Base-by-base conservation (phyloP, 2,113 vertebrate species). In the Osmerus mordax region DNA sequence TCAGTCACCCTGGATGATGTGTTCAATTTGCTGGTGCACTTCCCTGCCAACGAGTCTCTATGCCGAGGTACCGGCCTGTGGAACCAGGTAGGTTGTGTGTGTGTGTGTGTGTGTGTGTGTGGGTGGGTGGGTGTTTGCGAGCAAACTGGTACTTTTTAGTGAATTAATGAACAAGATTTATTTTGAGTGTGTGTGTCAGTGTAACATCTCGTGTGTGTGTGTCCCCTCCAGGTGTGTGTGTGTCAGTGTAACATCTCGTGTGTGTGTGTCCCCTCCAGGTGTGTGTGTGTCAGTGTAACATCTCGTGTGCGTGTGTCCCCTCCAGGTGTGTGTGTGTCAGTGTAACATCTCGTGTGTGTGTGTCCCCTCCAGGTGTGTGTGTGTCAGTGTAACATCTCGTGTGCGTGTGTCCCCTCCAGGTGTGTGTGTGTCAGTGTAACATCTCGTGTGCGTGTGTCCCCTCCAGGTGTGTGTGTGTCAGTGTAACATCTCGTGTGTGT, bases 1-100 rank as follows among this genome's bases (percentile, higher is more conserved):
- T 84, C 88, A 19, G 92, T 98, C 36, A 93, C 92, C 1, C 78
- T 97, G 3, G 86, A 92, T 53, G 95, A 99, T 41, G 55, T 97
- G 70, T 92, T 96, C 60, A 84, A 81, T 70, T 94, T 98, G 77
- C 90, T 98, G 77, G 69, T 86, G 58, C 91, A 91, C 76, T 91
- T 99, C 75, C 93, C 90, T 78, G 86, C 90, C 55, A 95, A 98
- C 0, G 96, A 98, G 73, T 97, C 95, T 2, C 86, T 98, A 7
- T 88, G 92, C 58, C 91, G 95, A 80, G 95, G 94, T 28, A 95
- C 95, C 0, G 9, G 65, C 2, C 78, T 98, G 4, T 99, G 96
- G 97, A 87, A 81, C 62, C 91, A 94, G 95, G 96, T 98, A 83
- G 41, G 7, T 9, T 12, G 11, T 29, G 54, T 13, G 5, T 60